Percentiles rank a stretch among this genome's conserved stretches.
Evolutionary conservation across 2,797 vertebrate species (phyloP).

Genomic region (Dicrostonyx torquatus): DNA sequence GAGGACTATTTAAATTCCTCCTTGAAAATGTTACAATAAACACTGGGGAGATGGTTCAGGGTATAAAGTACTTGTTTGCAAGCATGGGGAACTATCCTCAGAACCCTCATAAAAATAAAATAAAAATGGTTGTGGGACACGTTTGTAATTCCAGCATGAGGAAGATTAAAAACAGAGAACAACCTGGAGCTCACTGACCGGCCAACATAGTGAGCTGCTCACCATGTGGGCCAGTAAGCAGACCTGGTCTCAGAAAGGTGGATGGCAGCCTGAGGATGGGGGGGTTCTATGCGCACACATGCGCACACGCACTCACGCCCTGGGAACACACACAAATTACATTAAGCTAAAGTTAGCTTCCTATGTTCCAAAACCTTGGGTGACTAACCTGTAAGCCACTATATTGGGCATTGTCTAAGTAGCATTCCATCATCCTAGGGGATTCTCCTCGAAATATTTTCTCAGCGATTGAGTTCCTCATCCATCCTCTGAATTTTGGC

Average conservation of each 20-base stretch:
- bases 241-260: neutral
- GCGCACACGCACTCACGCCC: neutral
- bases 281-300: neutral
- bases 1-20: neutral
- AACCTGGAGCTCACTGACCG: neutral
- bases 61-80: neutral
- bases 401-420: neutral
- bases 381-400: neutral
- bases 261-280: too few species aligned
- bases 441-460: neutral
- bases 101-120: neutral
- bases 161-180: neutral
- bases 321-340: neutral
- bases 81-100: neutral
- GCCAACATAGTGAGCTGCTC: neutral
- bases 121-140: neutral
- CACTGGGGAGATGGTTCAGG: neutral
- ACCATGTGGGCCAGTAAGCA: neutral
- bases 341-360: conserved; percentile 26
- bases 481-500: conserved; percentile 42
- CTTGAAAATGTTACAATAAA: neutral
- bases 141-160: neutral
- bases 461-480: conserved; percentile 34
- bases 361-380: neutral
- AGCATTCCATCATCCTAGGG: neutral